Percentiles rank a stretch among this genome's conserved stretches.
Evolutionary conservation across 2,797 vertebrate species (phyloP).

Genomic region (Hylomyscus alleni): DNA sequence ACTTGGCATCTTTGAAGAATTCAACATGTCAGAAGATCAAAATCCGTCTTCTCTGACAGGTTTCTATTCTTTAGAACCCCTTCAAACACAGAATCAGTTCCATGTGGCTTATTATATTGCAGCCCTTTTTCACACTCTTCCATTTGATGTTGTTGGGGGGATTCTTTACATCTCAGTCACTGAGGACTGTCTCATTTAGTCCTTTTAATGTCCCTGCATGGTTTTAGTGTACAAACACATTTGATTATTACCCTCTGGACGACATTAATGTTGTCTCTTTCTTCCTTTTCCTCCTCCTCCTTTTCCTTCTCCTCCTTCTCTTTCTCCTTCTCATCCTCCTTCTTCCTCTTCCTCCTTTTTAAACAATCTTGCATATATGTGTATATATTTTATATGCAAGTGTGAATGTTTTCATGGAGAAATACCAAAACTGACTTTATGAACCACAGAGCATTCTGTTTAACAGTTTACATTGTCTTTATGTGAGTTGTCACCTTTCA

Average conservation of each 20-base stretch:
- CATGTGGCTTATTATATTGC: neutral
- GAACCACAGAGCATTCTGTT: neutral
- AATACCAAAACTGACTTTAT: neutral
- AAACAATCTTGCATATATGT: neutral
- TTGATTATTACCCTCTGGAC: neutral
- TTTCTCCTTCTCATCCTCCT: neutral
- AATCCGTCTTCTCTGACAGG: neutral
- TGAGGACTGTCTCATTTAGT: neutral
- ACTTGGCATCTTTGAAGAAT: neutral
- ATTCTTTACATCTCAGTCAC: neutral
- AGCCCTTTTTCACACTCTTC: neutral
- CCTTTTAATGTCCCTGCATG: neutral
- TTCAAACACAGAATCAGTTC: neutral
- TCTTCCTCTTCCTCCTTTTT: neutral
- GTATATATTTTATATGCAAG: neutral
- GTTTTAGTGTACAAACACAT: neutral
- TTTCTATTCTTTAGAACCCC: neutral
- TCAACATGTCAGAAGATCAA: neutral
- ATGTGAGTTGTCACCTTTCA: neutral
- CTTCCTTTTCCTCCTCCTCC: too few species aligned
- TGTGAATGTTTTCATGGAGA: conserved; percentile 13
- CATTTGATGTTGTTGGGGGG: neutral
- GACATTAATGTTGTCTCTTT: neutral
- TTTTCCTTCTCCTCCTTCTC: too few species aligned
- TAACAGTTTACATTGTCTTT: neutral